These are phyloP conservation scores for Eremophila alpestris DNA, from an alignment of 2,797 vertebrate genomes.

Conservation along the genomic window DNA sequence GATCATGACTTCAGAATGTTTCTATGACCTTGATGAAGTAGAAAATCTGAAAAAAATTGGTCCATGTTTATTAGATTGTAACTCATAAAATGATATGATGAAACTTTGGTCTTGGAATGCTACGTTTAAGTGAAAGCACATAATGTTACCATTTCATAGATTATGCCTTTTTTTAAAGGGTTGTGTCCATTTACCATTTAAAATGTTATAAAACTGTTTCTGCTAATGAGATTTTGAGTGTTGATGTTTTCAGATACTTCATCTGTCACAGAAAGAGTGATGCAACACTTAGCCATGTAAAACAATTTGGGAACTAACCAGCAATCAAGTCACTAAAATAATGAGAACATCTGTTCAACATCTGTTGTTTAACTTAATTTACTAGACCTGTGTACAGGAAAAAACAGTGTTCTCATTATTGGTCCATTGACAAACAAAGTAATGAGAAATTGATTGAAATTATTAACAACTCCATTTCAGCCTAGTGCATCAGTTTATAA, in stretches of 20 bases:
- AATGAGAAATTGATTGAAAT: conserved; percentile 19
- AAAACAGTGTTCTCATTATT: neutral
- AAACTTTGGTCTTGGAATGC: neutral
- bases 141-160: neutral
- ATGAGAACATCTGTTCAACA: conserved; percentile 54
- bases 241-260: conserved; percentile 9
- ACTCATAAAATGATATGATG: neutral
- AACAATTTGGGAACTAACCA: conserved; percentile 24
- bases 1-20: neutral
- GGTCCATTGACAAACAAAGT: conserved; percentile 2
- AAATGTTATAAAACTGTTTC: neutral
- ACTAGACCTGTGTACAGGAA: neutral
- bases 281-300: conserved; percentile 28
- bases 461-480: conserved; percentile 11
- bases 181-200: neutral
- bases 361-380: conserved; percentile 45
- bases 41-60: neutral
- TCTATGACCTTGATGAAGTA: neutral
- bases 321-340: conserved; percentile 46
- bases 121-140: neutral
- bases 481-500: neutral
- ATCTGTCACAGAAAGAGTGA: conserved; percentile 10
- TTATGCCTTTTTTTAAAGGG: neutral
- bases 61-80: neutral
- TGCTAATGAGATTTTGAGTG: conserved; percentile 21